Percentiles rank a stretch among this genome's conserved stretches.
phyloP scores from a whole-genome alignment of 92 coral and sea anemone species.

The Epizoanthus scotinus region DNA sequence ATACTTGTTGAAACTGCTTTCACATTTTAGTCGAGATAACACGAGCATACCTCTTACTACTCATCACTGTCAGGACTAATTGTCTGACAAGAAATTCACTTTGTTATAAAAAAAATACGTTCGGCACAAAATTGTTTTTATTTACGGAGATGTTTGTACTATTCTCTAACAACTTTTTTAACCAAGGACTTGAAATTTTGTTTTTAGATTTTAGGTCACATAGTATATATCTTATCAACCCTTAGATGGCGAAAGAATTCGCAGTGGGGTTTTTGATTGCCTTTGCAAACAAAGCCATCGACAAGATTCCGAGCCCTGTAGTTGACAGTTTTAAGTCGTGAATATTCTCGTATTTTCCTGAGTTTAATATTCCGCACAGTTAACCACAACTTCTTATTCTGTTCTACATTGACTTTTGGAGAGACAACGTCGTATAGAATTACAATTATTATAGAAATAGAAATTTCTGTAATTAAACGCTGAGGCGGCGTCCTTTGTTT shows the following conservation, averaged over 20 bases:
- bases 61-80: not conserved
- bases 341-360: constrained; percentile 2
- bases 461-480: constrained; percentile 28
- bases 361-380: not conserved
- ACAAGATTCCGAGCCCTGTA: constrained; percentile 21
- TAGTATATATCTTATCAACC: constrained; percentile 54
- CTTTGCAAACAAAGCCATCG: constrained; percentile 66
- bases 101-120: not conserved
- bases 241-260: constrained; percentile 51
- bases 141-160: not conserved
- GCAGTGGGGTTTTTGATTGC: constrained; percentile 62
- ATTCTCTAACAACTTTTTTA: not conserved
- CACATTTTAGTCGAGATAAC: constrained; percentile 1
- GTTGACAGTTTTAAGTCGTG: constrained; percentile 27
- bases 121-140: constrained; percentile 5
- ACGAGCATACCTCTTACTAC: not conserved
- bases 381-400: not conserved
- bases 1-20: constrained; percentile 15
- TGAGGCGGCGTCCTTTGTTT: constrained; percentile 39
- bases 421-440: not conserved
- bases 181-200: not conserved
- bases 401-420: constrained; percentile 19
- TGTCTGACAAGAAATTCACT: not conserved
- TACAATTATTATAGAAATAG: constrained; percentile 11
- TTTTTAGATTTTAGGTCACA: not conserved